Percentiles rank a stretch among this genome's conserved stretches.
These are phyloP conservation scores for Hippasteria phrygiana DNA, from an alignment of 53 echinoderm and acorn worm species.

Conservation along the genomic window DNA sequence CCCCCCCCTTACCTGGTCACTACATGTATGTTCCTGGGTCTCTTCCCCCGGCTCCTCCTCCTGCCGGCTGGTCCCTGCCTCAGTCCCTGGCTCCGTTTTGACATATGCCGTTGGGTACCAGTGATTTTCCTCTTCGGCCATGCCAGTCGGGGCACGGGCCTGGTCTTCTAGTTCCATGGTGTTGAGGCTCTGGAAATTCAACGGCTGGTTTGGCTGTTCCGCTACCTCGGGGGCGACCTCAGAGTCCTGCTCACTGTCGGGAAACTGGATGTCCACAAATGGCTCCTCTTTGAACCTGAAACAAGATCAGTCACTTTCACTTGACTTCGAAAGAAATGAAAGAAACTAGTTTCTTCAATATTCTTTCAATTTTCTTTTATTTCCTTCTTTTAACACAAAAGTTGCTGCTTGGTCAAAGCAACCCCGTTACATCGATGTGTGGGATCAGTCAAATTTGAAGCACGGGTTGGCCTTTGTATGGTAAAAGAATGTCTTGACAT, in stretches of 20 bases:
- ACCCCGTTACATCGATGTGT: too few species aligned
- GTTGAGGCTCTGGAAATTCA: constrained; percentile 42
- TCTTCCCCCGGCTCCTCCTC: neutral
- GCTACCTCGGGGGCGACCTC: constrained; percentile 30
- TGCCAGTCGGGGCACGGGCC: constrained; percentile 37
- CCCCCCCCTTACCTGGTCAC: constrained; percentile 36
- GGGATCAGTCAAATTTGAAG: too few species aligned
- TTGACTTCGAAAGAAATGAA: too few species aligned
- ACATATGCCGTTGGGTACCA: constrained; percentile 46
- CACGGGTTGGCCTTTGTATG: too few species aligned
- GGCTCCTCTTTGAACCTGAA: constrained; percentile 70
- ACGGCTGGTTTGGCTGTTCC: constrained; percentile 41
- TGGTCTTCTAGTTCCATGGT: constrained; percentile 66
- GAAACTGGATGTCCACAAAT: constrained; percentile 72
- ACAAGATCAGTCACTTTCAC: too few species aligned
- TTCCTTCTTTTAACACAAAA: too few species aligned
- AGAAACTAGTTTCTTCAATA: neutral
- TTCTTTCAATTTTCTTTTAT: too few species aligned
- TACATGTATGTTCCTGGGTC: neutral
- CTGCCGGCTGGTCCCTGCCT: constrained; percentile 29
- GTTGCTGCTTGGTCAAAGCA: too few species aligned
- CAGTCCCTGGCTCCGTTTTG: constrained; percentile 59
- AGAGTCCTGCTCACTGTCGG: constrained; percentile 59
- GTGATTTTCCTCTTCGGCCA: constrained; percentile 37
- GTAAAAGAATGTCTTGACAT: too few species aligned